phyloP scores from a whole-genome alignment of 2,797 vertebrate genomes.

The Melanotaenia parkinsoni region DNA sequence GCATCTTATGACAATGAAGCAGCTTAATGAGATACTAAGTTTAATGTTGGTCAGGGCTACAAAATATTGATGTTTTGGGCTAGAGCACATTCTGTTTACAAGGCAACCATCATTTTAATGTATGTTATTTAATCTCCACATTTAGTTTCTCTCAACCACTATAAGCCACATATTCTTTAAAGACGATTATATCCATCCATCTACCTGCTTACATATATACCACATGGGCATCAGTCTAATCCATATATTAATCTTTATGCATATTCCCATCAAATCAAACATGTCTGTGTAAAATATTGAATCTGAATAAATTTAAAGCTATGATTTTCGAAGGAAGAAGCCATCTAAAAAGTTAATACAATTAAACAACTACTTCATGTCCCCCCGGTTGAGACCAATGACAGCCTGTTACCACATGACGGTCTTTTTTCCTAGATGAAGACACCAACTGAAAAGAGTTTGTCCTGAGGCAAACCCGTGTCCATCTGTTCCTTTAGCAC shows the following conservation, averaged over 20 bases:
- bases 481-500: slow-evolving; percentile 23
- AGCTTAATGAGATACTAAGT: no score
- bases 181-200: no score
- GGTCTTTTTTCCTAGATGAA: slow-evolving; percentile 39
- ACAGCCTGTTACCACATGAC: slow-evolving; percentile 49
- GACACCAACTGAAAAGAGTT: slow-evolving; percentile 37
- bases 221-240: no score
- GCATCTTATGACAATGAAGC: no score
- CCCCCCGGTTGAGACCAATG: slow-evolving; percentile 22
- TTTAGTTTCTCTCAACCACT: no score
- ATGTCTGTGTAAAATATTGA: neutral
- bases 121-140: no score
- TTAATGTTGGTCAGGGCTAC: no score
- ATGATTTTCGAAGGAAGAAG: slow-evolving; percentile 15
- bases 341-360: slow-evolving; percentile 21
- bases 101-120: no score
- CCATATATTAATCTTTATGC: neutral
- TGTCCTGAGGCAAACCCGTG: slow-evolving; percentile 41
- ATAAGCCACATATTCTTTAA: no score
- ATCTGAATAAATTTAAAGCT: slow-evolving; percentile 10
- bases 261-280: neutral
- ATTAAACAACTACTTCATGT: slow-evolving; percentile 14
- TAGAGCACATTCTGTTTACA: no score
- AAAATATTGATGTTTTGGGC: no score
- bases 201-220: no score